Percentiles rank a stretch among this genome's conserved stretches.
These are phyloP conservation scores for Drosophila cyrtoloma DNA, from an alignment of 2,888 invertebrate species.

Conservation along the genomic window DNA sequence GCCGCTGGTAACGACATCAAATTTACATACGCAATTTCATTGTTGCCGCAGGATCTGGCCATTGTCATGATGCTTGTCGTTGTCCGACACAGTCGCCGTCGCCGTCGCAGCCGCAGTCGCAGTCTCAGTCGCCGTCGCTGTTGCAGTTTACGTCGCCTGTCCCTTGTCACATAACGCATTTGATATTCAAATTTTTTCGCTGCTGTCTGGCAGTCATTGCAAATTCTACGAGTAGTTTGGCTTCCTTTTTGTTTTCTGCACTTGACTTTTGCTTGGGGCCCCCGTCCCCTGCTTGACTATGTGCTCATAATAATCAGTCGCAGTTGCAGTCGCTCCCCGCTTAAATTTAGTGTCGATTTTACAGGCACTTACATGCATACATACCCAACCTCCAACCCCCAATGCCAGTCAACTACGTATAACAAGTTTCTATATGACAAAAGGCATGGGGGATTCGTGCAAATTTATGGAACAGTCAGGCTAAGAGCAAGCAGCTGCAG, in stretches of 20 bases:
- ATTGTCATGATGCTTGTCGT: conserved; percentile 53
- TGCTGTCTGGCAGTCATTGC: conserved; percentile 69
- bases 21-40: conserved; percentile 82
- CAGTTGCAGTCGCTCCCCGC: conserved; percentile 47
- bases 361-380: conserved; percentile 63
- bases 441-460: conserved; percentile 57
- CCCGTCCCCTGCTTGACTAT: conserved; percentile 40
- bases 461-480: conserved; percentile 40
- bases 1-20: conserved; percentile 80
- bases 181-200: conserved; percentile 76
- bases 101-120: conserved; percentile 1
- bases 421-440: conserved; percentile 62
- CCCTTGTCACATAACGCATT: conserved; percentile 73
- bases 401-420: conserved; percentile 14
- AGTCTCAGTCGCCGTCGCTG: conserved; percentile 3
- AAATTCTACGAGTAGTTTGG: conserved; percentile 60
- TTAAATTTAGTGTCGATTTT: conserved; percentile 78
- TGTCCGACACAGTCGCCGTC: conserved; percentile 10
- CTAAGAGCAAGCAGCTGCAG: conserved; percentile 29
- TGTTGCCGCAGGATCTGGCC: conserved; percentile 78
- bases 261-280: conserved; percentile 58
- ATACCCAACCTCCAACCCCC: conserved; percentile 13
- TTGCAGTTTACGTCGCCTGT: conserved; percentile 24
- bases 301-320: conserved; percentile 79
- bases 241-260: conserved; percentile 52